Conservation (phyloP, 2,797 vertebrate species). For the Acanthurus lineatus region DNA sequence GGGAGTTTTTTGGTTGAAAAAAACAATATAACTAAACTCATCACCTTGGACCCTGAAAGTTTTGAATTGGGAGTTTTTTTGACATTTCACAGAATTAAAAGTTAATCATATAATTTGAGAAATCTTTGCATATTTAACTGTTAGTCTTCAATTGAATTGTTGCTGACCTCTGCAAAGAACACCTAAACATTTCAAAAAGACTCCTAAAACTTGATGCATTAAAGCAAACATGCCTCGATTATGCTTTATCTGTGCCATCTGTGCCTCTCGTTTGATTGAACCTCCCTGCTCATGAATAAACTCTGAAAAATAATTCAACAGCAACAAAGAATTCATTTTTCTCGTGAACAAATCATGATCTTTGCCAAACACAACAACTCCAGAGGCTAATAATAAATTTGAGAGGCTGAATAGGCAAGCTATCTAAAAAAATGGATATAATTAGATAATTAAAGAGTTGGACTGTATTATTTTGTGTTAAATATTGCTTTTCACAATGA, state of each 20-base stretch:
- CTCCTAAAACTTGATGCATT: constrained; percentile 27
- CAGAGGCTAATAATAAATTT: not conserved
- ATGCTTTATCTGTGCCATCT: not conserved
- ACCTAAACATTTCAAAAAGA: constrained; percentile 18
- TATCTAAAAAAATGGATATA: constrained; percentile 10
- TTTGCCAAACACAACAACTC: constrained; percentile 22
- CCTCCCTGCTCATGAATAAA: constrained; percentile 34
- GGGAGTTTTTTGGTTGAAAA: not conserved
- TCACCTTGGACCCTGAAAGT: not conserved
- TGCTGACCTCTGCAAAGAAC: not conserved
- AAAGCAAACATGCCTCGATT: constrained; percentile 18
- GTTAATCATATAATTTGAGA: not conserved
- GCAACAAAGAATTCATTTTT: not conserved
- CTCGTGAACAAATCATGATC: constrained; percentile 33
- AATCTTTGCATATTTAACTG: not conserved
- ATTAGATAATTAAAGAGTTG: constrained; percentile 16
- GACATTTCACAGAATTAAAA: not conserved
- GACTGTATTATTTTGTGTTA: not conserved
- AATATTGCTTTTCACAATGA: constrained; percentile 6
- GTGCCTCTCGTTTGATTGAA: constrained; percentile 38
- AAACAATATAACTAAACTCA: not conserved
- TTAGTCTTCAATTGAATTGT: not conserved
- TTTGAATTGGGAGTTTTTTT: not conserved
- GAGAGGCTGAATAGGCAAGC: not conserved
- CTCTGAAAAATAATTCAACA: constrained; percentile 35